A percentile compares a stretch with the other conserved stretches of the same genome.
phyloP scores from a whole-genome alignment of 2,797 vertebrate species.

The Lates japonicus region DNA sequence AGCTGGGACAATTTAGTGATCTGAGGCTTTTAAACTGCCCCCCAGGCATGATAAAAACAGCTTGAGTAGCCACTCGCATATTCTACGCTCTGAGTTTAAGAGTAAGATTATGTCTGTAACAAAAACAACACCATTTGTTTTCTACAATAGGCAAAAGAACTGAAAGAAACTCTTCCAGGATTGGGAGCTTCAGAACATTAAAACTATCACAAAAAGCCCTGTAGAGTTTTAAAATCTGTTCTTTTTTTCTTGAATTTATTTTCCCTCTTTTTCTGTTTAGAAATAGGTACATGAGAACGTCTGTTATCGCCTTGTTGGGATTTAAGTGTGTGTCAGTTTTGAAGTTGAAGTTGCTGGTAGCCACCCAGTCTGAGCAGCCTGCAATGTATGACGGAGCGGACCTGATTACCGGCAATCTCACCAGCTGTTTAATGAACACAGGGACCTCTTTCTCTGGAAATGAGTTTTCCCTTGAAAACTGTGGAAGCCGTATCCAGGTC shows the following conservation, averaged over 20 bases:
- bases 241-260: constrained; percentile 30
- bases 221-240: constrained; percentile 25
- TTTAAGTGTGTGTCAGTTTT: constrained; percentile 57
- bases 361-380: constrained; percentile 59
- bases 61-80: constrained; percentile 82
- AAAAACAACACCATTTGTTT: constrained; percentile 67
- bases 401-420: constrained; percentile 82
- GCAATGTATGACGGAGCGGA: constrained; percentile 62
- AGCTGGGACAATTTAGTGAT: constrained; percentile 90
- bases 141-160: constrained; percentile 28
- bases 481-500: constrained; percentile 88
- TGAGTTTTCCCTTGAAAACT: constrained; percentile 89
- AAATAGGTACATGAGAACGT: constrained; percentile 39
- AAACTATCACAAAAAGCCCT: constrained; percentile 17
- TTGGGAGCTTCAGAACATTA: constrained; percentile 3
- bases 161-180: not conserved
- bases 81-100: constrained; percentile 68
- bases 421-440: constrained; percentile 88
- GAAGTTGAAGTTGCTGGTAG: constrained; percentile 54
- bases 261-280: constrained; percentile 15
- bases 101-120: constrained; percentile 66
- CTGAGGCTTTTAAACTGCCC: constrained; percentile 86
- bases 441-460: constrained; percentile 87
- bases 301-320: constrained; percentile 39
- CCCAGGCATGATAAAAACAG: constrained; percentile 86